Percentiles rank a stretch among this genome's conserved stretches.
These are phyloP conservation scores for Brachionus calyciflorus DNA, from an alignment of 1,140 invertebrate species.

Conservation along the genomic window DNA sequence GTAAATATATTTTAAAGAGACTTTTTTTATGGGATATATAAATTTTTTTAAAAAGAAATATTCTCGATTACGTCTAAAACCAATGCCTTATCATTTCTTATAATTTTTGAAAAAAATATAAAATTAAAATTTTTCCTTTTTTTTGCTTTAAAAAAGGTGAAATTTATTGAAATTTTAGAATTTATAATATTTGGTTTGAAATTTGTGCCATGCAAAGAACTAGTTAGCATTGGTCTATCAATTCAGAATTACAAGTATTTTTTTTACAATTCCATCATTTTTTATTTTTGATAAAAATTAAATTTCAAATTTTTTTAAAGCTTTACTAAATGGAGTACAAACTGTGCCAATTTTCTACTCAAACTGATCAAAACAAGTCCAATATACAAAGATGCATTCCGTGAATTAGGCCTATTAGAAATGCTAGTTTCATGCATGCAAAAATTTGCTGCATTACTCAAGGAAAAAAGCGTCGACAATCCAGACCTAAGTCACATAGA, in stretches of 20 bases:
- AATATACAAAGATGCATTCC: slow-evolving; percentile 94
- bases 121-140: too few relatives aligned
- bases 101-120: too few relatives aligned
- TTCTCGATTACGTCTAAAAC: too few relatives aligned
- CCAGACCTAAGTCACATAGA: slow-evolving; percentile 51
- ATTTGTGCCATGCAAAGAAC: slow-evolving; percentile 96
- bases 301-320: slow-evolving; percentile 50
- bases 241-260: slow-evolving; percentile 58
- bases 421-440: slow-evolving; percentile 90
- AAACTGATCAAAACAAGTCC: slow-evolving; percentile 79
- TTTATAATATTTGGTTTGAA: slow-evolving; percentile 94
- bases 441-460: slow-evolving; percentile 75
- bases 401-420: slow-evolving; percentile 94
- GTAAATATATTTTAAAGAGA: too few relatives aligned
- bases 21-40: too few relatives aligned
- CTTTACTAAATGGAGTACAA: slow-evolving; percentile 70
- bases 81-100: too few relatives aligned
- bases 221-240: slow-evolving; percentile 87
- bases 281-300: neutral
- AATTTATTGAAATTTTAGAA: slow-evolving; percentile 90
- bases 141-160: too few relatives aligned
- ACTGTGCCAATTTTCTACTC: slow-evolving; percentile 81
- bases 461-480: slow-evolving; percentile 65
- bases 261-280: neutral
- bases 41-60: too few relatives aligned